Percentiles rank a stretch among this genome's conserved stretches.
Conservation (phyloP, 2,797 vertebrate genomes). For the Scyliorhinus canicula region DNA sequence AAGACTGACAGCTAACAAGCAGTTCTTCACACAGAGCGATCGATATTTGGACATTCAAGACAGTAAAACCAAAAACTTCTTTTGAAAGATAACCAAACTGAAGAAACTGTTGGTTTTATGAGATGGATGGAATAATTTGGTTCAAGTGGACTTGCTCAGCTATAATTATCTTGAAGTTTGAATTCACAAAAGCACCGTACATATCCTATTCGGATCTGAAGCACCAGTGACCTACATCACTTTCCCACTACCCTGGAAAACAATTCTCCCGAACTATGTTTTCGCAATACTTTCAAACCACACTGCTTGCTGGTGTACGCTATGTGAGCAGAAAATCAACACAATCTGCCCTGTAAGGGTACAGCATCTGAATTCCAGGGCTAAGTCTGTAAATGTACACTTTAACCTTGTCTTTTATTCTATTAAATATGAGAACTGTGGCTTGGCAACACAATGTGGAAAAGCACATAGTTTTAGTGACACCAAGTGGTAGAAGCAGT, state of each 20-base stretch:
- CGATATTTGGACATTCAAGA: neutral
- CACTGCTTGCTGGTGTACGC: no score
- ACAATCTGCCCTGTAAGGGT: neutral
- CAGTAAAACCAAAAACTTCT: neutral
- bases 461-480: constrained; percentile 32
- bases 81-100: neutral
- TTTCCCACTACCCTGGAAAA: neutral
- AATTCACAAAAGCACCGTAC: neutral
- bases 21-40: neutral
- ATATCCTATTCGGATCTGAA: neutral
- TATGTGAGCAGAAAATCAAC: neutral
- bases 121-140: neutral
- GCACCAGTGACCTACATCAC: neutral
- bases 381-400: neutral
- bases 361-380: neutral
- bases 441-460: neutral
- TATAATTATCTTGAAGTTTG: neutral
- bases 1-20: neutral
- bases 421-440: neutral
- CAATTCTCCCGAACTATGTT: neutral
- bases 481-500: constrained; percentile 32
- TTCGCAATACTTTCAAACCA: neutral
- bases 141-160: neutral
- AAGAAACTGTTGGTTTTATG: neutral
- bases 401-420: neutral